These are phyloP conservation scores for Acanthochromis polyacanthus DNA, from an alignment of 2,113 vertebrate species.

Conservation along the genomic window DNA sequence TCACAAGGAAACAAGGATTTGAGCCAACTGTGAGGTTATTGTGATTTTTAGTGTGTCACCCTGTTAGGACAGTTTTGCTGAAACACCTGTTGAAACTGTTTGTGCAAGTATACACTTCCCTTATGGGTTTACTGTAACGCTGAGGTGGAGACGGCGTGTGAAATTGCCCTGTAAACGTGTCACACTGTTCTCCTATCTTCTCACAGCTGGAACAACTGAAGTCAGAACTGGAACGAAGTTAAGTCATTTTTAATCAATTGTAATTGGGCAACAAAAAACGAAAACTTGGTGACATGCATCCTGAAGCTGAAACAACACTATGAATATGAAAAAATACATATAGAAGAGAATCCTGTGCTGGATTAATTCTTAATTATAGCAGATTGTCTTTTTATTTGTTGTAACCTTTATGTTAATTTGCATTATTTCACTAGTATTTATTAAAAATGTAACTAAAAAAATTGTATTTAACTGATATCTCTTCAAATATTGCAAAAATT, in stretches of 20 bases:
- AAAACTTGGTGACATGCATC: background rate
- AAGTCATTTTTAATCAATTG: background rate
- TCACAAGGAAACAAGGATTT: conserved; percentile 4
- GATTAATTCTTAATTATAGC: too few relatives aligned
- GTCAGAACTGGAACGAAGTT: background rate
- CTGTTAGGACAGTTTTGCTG: conserved; percentile 17
- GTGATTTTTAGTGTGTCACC: background rate
- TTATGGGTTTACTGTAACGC: background rate
- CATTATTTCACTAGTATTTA: too few relatives aligned
- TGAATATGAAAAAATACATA: too few relatives aligned
- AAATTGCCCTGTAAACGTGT: background rate
- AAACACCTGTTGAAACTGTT: conserved; percentile 49
- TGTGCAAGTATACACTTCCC: conserved; percentile 24
- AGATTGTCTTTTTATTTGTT: too few relatives aligned
- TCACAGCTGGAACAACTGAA: background rate
- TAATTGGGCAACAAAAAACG: background rate
- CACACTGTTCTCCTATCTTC: background rate
- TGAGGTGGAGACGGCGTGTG: conserved; percentile 6
- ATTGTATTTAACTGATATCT: too few relatives aligned
- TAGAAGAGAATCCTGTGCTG: too few relatives aligned
- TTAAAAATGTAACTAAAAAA: too few relatives aligned
- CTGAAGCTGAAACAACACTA: background rate
- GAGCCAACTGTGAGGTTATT: background rate
- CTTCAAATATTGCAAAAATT: too few relatives aligned
- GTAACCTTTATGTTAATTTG: too few relatives aligned